These are phyloP conservation scores for Protonibea diacanthus DNA, from an alignment of 2,797 vertebrate genomes.

Conservation along the genomic window DNA sequence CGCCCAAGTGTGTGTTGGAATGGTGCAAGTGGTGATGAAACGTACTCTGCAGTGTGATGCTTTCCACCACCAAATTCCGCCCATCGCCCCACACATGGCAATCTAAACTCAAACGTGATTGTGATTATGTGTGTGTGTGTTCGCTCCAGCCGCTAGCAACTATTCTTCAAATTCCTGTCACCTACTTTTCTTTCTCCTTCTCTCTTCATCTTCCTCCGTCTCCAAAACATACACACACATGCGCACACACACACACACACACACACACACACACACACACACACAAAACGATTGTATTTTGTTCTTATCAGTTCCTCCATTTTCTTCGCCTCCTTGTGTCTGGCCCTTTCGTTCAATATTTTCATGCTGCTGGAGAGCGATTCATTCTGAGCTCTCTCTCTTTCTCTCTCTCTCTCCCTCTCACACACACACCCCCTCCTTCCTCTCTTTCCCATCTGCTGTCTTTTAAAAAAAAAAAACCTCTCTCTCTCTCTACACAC, in stretches of 20 bases:
- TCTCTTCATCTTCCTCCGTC: slow-evolving; percentile 61
- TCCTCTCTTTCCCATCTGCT: slow-evolving; percentile 54
- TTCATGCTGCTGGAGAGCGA: slow-evolving; percentile 86
- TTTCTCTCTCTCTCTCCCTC: slow-evolving; percentile 56
- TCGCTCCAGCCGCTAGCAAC: slow-evolving; percentile 54
- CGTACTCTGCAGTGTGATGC: slow-evolving; percentile 76
- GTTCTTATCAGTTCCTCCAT: slow-evolving; percentile 88
- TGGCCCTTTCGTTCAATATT: slow-evolving; percentile 86
- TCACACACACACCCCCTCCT: slow-evolving; percentile 42
- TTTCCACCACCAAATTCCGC: slow-evolving; percentile 74
- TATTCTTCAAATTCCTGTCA: slow-evolving; percentile 78
- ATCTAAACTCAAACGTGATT: slow-evolving; percentile 68
- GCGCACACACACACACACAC: slow-evolving; percentile 49
- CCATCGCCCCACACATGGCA: slow-evolving; percentile 76
- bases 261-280: slow-evolving; percentile 38
- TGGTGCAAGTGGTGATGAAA: slow-evolving; percentile 79
- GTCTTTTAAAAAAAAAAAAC: slow-evolving; percentile 56
- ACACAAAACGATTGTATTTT: slow-evolving; percentile 86
- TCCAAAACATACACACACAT: slow-evolving; percentile 43
- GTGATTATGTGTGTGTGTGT: slow-evolving; percentile 27
- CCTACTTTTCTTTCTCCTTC: slow-evolving; percentile 64
- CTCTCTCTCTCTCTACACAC: slow-evolving; percentile 55
- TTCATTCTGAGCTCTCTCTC: slow-evolving; percentile 87
- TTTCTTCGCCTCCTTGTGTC: slow-evolving; percentile 84
- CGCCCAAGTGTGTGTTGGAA: slow-evolving; percentile 35